phyloP scores from a whole-genome alignment of 2,888 invertebrate species.

The Bugulina stolonifera region DNA sequence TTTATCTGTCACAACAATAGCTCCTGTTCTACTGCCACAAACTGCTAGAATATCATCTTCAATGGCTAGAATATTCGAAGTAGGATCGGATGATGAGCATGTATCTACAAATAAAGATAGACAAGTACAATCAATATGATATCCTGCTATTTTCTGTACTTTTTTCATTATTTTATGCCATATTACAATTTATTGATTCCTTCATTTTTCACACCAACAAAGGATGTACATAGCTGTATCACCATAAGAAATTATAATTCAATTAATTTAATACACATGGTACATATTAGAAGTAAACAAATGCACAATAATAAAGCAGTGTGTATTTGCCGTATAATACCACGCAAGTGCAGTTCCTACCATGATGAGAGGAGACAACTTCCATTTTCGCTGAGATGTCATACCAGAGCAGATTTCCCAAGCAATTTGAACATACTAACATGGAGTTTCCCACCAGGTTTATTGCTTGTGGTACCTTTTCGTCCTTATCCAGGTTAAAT shows the following conservation, averaged over 20 bases:
- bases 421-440: background rate
- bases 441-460: background rate
- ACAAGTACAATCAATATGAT: too few species aligned
- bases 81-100: background rate
- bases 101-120: too few species aligned
- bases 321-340: background rate
- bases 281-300: too few species aligned
- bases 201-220: too few species aligned
- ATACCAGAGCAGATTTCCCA: background rate
- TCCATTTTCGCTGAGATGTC: background rate
- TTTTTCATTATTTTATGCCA: too few species aligned
- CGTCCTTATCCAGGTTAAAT: background rate
- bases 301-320: too few species aligned
- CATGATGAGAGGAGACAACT: background rate
- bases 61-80: background rate
- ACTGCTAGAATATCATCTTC: background rate
- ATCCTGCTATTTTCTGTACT: too few species aligned
- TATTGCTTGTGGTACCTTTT: background rate
- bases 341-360: background rate
- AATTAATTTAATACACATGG: too few species aligned
- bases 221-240: too few species aligned
- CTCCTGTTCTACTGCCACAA: constrained; percentile 9
- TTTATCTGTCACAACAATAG: background rate
- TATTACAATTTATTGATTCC: too few species aligned
- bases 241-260: too few species aligned